Evolutionary conservation across 2,113 vertebrate species (phyloP).

Genomic region (Pseudorhombus dupliciocellatus): DNA sequence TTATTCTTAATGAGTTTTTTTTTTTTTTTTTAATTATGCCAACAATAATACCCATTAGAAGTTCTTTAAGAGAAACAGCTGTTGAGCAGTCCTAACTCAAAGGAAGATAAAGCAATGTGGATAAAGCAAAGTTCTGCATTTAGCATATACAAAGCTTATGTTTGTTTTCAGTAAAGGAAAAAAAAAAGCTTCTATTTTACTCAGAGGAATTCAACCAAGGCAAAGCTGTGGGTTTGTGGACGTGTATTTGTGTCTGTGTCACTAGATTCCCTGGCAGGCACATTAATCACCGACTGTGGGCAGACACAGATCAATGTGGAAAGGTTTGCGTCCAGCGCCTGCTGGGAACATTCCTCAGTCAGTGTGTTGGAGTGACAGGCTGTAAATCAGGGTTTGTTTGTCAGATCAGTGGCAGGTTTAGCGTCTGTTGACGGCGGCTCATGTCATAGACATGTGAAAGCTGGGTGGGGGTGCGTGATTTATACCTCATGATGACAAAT

Average conservation of each 20-base stretch:
- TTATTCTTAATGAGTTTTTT: conserved; percentile 81
- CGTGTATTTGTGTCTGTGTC: conserved; percentile 28
- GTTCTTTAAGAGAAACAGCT: conserved; percentile 57
- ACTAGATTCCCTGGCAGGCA: conserved; percentile 49
- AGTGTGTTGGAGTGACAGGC: conserved; percentile 63
- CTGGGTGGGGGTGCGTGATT: neutral
- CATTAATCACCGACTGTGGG: conserved; percentile 77
- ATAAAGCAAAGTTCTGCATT: conserved; percentile 8
- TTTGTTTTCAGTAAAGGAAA: conserved; percentile 20
- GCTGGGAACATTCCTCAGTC: conserved; percentile 63
- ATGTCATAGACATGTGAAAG: conserved; percentile 51
- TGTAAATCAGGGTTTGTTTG: conserved; percentile 73
- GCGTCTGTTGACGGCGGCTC: conserved; percentile 6
- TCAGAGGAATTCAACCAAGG: neutral
- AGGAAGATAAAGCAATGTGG: conserved; percentile 1
- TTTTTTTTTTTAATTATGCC: conserved; percentile 79
- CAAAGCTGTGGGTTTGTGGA: conserved; percentile 9
- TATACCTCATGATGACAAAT: too few species aligned
- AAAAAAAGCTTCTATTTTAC: conserved; percentile 12
- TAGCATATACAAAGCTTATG: neutral
- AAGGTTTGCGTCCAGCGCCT: conserved; percentile 55
- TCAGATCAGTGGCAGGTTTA: conserved; percentile 61
- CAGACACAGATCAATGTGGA: conserved; percentile 74
- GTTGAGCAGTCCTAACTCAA: conserved; percentile 6
- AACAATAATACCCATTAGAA: conserved; percentile 74